phyloP scores from a whole-genome alignment of 2,113 vertebrate genomes.

The Antennarius striatus region DNA sequence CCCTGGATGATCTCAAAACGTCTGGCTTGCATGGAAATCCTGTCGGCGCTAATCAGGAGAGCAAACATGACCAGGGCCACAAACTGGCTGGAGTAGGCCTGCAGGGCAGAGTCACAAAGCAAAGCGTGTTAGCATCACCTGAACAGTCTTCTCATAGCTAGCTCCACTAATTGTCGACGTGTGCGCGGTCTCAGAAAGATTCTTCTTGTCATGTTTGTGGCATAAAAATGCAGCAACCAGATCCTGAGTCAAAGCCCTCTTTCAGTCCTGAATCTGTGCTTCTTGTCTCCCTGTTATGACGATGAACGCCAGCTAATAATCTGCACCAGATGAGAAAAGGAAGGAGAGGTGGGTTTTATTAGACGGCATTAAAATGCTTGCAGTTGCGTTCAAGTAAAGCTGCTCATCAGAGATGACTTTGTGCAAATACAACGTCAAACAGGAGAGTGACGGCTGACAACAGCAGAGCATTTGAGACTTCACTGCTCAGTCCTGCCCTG shows the following conservation, averaged over 20 bases:
- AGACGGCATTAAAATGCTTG: slow-evolving; percentile 11
- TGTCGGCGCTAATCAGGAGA: slow-evolving; percentile 95
- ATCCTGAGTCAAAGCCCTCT: slow-evolving; percentile 9
- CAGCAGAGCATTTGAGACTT: slow-evolving; percentile 28
- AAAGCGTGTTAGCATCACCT: background rate
- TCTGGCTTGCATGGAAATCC: slow-evolving; percentile 96
- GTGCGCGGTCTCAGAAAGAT: too few species aligned
- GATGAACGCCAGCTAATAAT: slow-evolving; percentile 47
- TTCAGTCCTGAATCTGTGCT: slow-evolving; percentile 8
- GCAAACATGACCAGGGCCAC: slow-evolving; percentile 98
- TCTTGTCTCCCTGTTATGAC: slow-evolving; percentile 18
- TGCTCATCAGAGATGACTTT: slow-evolving; percentile 36
- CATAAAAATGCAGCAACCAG: slow-evolving; percentile 1
- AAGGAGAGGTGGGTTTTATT: slow-evolving; percentile 11
- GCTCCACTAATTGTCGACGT: too few species aligned
- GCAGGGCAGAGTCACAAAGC: slow-evolving; percentile 15
- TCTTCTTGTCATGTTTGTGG: slow-evolving; percentile 1
- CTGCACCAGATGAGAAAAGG: slow-evolving; percentile 57
- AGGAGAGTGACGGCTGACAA: slow-evolving; percentile 6
- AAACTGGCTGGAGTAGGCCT: slow-evolving; percentile 99
- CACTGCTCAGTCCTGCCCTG: background rate
- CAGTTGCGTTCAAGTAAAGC: slow-evolving; percentile 7
- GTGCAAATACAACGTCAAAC: slow-evolving; percentile 10
- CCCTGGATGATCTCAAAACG: slow-evolving; percentile 94
- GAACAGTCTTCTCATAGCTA: background rate